phyloP scores from a whole-genome alignment of 2,113 vertebrate species.

The Sprattus sprattus region DNA sequence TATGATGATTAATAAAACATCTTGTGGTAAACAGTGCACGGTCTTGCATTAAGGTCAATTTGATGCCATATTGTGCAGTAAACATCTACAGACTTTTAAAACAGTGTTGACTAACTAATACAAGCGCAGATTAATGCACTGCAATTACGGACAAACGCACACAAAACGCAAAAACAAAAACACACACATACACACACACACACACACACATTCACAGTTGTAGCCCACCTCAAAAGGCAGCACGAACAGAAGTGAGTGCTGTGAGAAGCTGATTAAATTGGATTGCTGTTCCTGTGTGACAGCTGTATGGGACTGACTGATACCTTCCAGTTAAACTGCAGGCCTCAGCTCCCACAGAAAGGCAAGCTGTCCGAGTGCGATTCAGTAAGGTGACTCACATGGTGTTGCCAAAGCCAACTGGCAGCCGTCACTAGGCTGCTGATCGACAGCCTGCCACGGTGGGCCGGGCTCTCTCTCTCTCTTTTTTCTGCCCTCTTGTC shows the following conservation, averaged over 20 bases:
- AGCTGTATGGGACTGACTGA: conserved; percentile 29
- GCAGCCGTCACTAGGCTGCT: neutral
- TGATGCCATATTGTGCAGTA: neutral
- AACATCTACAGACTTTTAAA: neutral
- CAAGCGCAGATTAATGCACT: neutral
- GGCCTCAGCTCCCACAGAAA: conserved; percentile 11
- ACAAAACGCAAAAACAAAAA: neutral
- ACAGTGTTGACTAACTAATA: neutral
- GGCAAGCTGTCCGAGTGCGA: conserved; percentile 1
- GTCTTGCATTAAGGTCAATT: neutral
- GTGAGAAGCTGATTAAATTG: conserved; percentile 11
- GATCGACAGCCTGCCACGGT: neutral
- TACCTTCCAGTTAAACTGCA: conserved; percentile 22
- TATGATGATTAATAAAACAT: neutral
- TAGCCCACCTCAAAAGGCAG: conserved; percentile 19
- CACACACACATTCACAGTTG: neutral
- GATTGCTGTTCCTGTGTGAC: conserved; percentile 15
- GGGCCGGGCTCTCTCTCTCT: neutral
- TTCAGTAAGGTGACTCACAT: conserved; percentile 28
- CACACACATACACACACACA: neutral
- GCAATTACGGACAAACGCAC: neutral
- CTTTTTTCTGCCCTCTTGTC: conserved; percentile 4
- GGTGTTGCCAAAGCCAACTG: conserved; percentile 27
- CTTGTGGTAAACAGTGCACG: neutral
- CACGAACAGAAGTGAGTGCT: neutral